Evolutionary conservation across 2,113 vertebrate species (phyloP).

Genomic region (Ceuthmochares aereus): DNA sequence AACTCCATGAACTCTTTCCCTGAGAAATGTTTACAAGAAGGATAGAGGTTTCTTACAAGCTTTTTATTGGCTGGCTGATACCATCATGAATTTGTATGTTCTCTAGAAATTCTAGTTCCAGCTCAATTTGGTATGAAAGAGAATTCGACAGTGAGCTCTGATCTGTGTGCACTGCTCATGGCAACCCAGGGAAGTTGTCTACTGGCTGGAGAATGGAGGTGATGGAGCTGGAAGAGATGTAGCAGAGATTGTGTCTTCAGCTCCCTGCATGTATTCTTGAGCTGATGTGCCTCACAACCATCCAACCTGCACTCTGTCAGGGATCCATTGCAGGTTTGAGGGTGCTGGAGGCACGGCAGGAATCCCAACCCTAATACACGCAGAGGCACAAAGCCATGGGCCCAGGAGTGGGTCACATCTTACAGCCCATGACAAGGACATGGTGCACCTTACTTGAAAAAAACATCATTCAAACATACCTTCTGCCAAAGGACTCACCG

Average conservation of each 20-base stretch:
- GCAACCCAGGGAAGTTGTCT: neutral
- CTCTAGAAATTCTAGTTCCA: neutral
- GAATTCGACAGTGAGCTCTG: neutral
- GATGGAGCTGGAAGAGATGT: neutral
- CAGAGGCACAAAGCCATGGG: rapidly evolving
- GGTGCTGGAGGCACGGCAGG: neutral
- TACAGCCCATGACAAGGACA: rapidly evolving
- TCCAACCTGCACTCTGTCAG: neutral
- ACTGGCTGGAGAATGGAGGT: neutral
- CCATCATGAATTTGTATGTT: neutral
- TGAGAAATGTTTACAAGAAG: neutral
- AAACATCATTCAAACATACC: neutral
- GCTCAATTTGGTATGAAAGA: neutral
- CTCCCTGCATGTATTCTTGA: too few species aligned
- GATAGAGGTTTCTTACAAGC: neutral
- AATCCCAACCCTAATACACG: neutral
- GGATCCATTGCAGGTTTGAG: neutral
- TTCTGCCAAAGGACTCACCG: neutral
- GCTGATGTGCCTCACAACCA: rapidly evolving
- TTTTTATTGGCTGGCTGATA: neutral
- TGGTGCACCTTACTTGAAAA: rapidly evolving
- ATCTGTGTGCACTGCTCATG: neutral
- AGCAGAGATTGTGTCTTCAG: neutral
- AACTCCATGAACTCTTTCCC: neutral
- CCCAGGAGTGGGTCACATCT: too few species aligned